phyloP scores from a whole-genome alignment of 2,113 vertebrate genomes.

The Ceuthmochares aereus region DNA sequence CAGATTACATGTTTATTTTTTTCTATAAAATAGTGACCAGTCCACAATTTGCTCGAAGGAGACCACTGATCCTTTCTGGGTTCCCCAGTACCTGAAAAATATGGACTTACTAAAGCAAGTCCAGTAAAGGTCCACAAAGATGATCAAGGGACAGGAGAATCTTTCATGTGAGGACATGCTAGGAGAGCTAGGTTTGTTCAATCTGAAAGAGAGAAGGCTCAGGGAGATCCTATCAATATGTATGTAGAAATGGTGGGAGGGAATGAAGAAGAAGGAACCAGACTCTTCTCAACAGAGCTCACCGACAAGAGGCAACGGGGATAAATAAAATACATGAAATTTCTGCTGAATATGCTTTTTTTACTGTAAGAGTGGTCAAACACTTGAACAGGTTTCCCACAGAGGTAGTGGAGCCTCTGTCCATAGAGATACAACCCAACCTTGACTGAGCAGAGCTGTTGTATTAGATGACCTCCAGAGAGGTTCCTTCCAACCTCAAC shows the following conservation, averaged over 20 bases:
- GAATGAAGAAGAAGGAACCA: neutral
- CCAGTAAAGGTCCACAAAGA: neutral
- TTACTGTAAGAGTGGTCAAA: neutral
- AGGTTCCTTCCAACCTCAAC: neutral
- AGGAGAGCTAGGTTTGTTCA: neutral
- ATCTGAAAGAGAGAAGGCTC: neutral
- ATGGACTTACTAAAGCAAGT: accelerated
- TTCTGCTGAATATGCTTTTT: neutral
- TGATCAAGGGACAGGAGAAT: neutral
- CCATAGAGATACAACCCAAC: neutral
- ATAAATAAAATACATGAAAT: neutral
- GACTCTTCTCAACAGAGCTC: neutral
- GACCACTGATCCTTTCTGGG: neutral
- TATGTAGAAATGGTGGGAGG: neutral
- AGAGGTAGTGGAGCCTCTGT: neutral
- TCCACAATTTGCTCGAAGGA: neutral
- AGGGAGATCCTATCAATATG: neutral
- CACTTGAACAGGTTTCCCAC: neutral
- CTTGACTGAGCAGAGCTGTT: neutral
- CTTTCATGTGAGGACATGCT: neutral
- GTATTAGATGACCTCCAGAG: neutral
- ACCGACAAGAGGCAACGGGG: neutral
- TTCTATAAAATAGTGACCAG: neutral
- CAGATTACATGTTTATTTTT: neutral
- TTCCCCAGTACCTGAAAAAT: neutral